Conservation (phyloP, 1,140 invertebrate species). For the Odontomachus brunneus region DNA sequence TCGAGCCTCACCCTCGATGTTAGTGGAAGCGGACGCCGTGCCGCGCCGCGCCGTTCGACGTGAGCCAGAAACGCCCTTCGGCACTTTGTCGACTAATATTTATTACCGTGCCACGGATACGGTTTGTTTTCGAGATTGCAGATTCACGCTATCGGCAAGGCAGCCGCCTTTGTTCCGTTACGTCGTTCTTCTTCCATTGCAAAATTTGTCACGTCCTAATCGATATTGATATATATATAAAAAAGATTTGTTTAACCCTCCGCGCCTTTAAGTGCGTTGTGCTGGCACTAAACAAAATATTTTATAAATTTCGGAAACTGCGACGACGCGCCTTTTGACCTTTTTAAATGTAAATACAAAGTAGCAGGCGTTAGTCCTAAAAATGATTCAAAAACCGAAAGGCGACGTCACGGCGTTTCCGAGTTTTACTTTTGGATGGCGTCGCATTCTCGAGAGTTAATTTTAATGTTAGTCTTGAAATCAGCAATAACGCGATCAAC, state of each 20-base stretch:
- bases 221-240: too few species aligned
- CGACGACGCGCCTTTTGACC: too few species aligned
- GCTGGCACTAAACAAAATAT: too few species aligned
- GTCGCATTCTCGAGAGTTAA: background rate
- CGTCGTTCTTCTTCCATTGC: background rate
- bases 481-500: background rate
- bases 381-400: too few species aligned
- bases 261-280: too few species aligned
- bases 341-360: too few species aligned
- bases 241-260: too few species aligned
- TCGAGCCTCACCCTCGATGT: slow-evolving; percentile 38
- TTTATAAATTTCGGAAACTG: too few species aligned
- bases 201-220: too few species aligned
- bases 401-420: too few species aligned
- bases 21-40: slow-evolving; percentile 17
- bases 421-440: background rate
- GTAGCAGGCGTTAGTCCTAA: too few species aligned
- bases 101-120: slow-evolving; percentile 45
- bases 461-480: background rate
- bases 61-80: slow-evolving; percentile 46
- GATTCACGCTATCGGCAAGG: slow-evolving; percentile 28
- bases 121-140: slow-evolving; percentile 50
- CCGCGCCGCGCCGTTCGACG: slow-evolving; percentile 22
- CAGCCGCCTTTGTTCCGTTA: slow-evolving; percentile 15
- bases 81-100: slow-evolving; percentile 55